These are phyloP conservation scores for Wiebesia pumilae DNA, from an alignment of 1,140 invertebrate species.

Conservation along the genomic window DNA sequence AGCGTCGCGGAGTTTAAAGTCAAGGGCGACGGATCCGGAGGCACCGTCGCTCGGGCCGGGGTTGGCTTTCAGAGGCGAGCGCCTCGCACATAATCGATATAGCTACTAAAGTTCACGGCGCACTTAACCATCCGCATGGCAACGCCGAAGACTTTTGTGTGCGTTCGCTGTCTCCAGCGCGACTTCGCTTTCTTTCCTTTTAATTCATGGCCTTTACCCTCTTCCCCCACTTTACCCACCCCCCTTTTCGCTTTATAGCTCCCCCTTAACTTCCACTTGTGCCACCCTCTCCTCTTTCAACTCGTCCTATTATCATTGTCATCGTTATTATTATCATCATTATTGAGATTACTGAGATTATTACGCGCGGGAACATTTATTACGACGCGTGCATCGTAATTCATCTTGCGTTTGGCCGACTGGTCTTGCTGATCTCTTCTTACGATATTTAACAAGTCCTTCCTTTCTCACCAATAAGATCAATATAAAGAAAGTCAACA, in stretches of 20 bases:
- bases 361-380: no score
- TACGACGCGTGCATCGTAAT: no score
- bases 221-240: background rate
- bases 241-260: background rate
- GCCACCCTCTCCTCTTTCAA: no score
- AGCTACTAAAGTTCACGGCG: slow-evolving; percentile 72
- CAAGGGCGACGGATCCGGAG: slow-evolving; percentile 70
- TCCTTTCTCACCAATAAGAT: no score
- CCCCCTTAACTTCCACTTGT: background rate
- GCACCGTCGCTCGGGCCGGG: slow-evolving; percentile 38
- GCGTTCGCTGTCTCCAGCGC: background rate
- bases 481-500: no score
- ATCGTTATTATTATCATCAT: no score
- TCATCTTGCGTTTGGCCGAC: no score
- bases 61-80: slow-evolving; percentile 3
- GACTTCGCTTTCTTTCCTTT: no score
- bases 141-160: background rate
- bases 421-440: no score
- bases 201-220: background rate
- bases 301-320: no score
- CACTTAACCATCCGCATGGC: slow-evolving; percentile 57
- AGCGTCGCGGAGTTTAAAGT: slow-evolving; percentile 52
- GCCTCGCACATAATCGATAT: slow-evolving; percentile 69
- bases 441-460: no score
- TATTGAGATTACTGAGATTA: no score